Percentiles rank a stretch among this genome's conserved stretches.
Evolutionary conservation across 2,113 vertebrate species (phyloP).

Genomic region (Cisticola juncidis): DNA sequence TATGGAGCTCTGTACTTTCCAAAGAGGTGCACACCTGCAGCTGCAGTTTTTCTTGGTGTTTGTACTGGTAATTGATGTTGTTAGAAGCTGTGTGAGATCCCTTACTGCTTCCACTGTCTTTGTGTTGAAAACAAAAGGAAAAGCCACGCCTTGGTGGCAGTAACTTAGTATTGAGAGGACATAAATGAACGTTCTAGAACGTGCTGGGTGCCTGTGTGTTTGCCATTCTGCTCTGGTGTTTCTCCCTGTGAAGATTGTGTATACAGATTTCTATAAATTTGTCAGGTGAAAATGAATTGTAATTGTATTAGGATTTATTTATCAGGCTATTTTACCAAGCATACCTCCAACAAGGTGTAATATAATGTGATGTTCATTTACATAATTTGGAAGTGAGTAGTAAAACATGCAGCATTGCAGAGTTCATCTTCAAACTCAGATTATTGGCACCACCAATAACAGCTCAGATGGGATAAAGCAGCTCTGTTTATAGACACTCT

Average conservation of each 20-base stretch:
- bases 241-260: background rate
- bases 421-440: background rate
- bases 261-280: background rate
- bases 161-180: background rate
- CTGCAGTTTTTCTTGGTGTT: background rate
- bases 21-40: background rate
- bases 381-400: background rate
- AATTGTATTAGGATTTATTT: background rate
- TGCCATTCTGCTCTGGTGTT: background rate
- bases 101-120: background rate
- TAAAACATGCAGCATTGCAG: background rate
- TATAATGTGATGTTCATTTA: background rate
- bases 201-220: background rate
- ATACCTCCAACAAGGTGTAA: background rate
- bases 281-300: background rate
- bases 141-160: background rate
- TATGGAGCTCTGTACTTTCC: accelerated
- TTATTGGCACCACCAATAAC: slow-evolving; percentile 34
- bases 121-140: background rate
- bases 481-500: slow-evolving; percentile 64
- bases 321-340: background rate
- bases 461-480: slow-evolving; percentile 46
- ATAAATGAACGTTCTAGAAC: background rate
- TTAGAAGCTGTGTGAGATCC: background rate
- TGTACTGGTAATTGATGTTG: background rate